Evolutionary conservation across 2,797 vertebrate genomes (phyloP), one percentile per base, ranked within the genome.

Genomic region (Sebastes iracundus): DNA sequence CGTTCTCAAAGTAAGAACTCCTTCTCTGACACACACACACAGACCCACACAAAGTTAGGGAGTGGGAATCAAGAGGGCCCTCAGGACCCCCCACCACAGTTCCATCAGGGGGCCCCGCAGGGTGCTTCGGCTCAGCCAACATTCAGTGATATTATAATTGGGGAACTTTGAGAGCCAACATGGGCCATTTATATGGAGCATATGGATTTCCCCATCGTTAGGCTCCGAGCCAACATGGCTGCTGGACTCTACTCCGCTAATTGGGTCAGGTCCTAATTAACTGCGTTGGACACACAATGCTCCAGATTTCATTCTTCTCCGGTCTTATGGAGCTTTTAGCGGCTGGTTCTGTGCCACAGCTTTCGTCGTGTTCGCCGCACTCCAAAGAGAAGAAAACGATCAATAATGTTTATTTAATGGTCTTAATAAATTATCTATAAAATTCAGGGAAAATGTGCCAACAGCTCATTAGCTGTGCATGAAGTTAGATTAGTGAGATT

Each of bases 201-300:
- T 96, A 95, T 94, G 95, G 94, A 95, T 93, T 92, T 92, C 91
- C 85, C 92, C 90, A 91, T 94, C 88, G 88, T 93, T 94, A 93
- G 94, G 95, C 95, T 88, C 22, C 0, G 49, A 81, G 93, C 95
- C 94, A 95, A 93, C 67, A 83, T 90, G 90, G 90, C 86, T 85
- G 85, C 92, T 89, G 90, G 91, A 92, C 88, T 87, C 79, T 83
- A 53, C 76, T 82, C 81, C 78, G 72, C 85, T 96, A 95, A 95
- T 95, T 95, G 92, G 92, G 91, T 91, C 92, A 81, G 84, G 79
- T 91, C 84, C 90, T 94, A 93, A 94, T 95, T 93, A 95, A 90
- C 88, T 58, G 59, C 42, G 88, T 80, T 76, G 82, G 86, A 86
- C 88, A 91, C 89, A 91, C 87, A 88, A 79, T 76, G 84, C 83